Evolutionary conservation across 2,113 vertebrate genomes (phyloP), one percentile per base, ranked within the genome.

Genomic region (Chaenocephalus aceratus): DNA sequence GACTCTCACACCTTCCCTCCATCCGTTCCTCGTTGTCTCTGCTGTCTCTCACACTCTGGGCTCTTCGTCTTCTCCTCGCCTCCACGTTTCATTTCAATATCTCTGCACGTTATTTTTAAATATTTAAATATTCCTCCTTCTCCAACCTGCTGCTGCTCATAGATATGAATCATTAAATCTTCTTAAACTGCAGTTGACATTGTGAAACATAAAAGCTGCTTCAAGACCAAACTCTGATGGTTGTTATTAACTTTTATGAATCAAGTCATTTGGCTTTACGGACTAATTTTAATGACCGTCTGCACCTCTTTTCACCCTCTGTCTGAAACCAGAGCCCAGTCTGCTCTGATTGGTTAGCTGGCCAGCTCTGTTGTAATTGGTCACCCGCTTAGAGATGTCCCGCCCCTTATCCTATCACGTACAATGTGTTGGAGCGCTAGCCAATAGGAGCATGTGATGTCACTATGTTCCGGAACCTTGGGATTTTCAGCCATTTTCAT

Each of bases 61-160:
- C 51, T 26, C 71, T 75, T 69, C 74, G 49, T 81, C 45, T 59
- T 54, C 58, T 26, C 63, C 49, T 86, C 74, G 45, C 65, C 56
- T 68, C 60, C 76, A 59, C 73, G 1, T 76, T 79, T 51, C 49
- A 56, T 77, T 57, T 9, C 30, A 72, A 72, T 30, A 59, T 62
- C 57, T 65, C 18, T 60, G 2, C 34, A 16, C 62, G 26, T 78
- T 73, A 49, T 82, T 49, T 1, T 41, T 41, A 41, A 6, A 41
- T 41, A 41, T 41, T 41, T 41, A 26, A 73, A 51, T 67, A 65
- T 75, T 72, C 71, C 82, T 84, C 61, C 71, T 49, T 76, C 62
- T 52, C 72, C 49, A 18, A 1, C 52, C 60, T 61, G 36, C 70
- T 76, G 52, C 58, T 34, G 59, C 56, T 30, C 26, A 34, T 45